These are phyloP conservation scores for Zoanthus sociatus DNA, from an alignment of 92 coral and sea anemone species.

Conservation along the genomic window DNA sequence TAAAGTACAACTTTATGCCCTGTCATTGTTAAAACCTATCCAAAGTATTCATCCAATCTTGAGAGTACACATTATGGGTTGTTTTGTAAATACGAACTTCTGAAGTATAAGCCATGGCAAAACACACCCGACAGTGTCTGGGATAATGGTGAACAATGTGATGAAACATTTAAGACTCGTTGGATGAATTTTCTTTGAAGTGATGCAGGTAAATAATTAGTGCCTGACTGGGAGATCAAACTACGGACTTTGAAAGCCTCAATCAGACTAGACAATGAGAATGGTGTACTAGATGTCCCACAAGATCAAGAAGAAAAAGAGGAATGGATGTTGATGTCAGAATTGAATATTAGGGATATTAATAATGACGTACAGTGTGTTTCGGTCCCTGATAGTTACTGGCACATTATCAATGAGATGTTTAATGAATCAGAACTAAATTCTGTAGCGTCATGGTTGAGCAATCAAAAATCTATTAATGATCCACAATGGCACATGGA, in stretches of 20 bases:
- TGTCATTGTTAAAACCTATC: slow-evolving; percentile 60
- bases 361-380: slow-evolving; percentile 32
- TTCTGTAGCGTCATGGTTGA: slow-evolving; percentile 48
- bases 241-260: slow-evolving; percentile 10
- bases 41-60: slow-evolving; percentile 56
- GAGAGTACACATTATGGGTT: slow-evolving; percentile 50
- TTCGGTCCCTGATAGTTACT: slow-evolving; percentile 55
- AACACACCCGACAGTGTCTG: slow-evolving; percentile 25
- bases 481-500: neutral
- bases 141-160: slow-evolving; percentile 35
- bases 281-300: neutral
- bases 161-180: slow-evolving; percentile 41
- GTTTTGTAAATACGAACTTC: slow-evolving; percentile 47
- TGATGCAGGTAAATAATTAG: slow-evolving; percentile 44
- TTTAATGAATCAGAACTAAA: slow-evolving; percentile 43
- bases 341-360: slow-evolving; percentile 37
- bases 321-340: slow-evolving; percentile 53
- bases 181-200: slow-evolving; percentile 52
- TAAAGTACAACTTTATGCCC: slow-evolving; percentile 52
- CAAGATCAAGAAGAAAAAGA: slow-evolving; percentile 47
- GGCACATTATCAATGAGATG: slow-evolving; percentile 9
- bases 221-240: slow-evolving; percentile 50
- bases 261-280: slow-evolving; percentile 28
- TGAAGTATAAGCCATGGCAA: slow-evolving; percentile 57
- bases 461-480: slow-evolving; percentile 33